Percentiles rank a stretch among this genome's conserved stretches.
These are phyloP conservation scores for Lipophrys pholis DNA, from an alignment of 2,113 vertebrate species.

Conservation along the genomic window DNA sequence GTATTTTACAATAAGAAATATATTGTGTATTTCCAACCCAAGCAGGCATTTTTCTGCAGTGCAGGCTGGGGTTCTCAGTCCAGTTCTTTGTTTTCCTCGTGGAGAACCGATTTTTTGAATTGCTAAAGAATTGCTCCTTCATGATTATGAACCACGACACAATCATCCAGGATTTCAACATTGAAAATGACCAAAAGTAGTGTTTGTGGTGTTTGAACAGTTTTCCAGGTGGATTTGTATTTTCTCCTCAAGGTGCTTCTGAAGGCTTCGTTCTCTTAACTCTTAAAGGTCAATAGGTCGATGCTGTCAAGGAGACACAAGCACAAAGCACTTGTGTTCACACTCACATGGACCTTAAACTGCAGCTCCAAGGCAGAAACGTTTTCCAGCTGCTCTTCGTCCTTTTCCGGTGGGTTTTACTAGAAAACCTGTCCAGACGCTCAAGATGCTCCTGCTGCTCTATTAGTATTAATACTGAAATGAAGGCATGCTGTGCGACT, in stretches of 20 bases:
- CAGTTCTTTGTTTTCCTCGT: too few relatives aligned
- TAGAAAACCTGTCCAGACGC: conserved; percentile 31
- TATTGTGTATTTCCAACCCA: too few relatives aligned
- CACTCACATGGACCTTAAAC: background rate
- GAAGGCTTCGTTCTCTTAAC: conserved; percentile 25
- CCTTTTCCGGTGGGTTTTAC: background rate
- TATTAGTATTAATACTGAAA: conserved; percentile 80
- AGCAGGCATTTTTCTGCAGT: too few relatives aligned
- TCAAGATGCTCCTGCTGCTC: conserved; percentile 78
- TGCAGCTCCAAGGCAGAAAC: conserved; percentile 6
- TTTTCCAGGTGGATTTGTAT: background rate
- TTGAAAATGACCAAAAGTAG: too few relatives aligned
- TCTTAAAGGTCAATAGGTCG: conserved; percentile 38
- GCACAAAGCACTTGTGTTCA: background rate
- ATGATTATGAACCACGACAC: too few relatives aligned
- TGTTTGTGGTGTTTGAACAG: background rate
- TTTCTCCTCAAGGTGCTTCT: conserved; percentile 14
- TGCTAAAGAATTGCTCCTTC: too few relatives aligned
- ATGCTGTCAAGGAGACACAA: background rate
- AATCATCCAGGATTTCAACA: too few relatives aligned
- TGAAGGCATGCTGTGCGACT: conserved; percentile 85
- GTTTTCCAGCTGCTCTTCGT: conserved; percentile 12
- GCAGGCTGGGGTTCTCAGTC: too few relatives aligned
- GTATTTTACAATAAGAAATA: too few relatives aligned
- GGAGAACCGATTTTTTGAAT: too few relatives aligned